Conservation (phyloP, 1,140 invertebrate genomes). For the Zaprionus lachaisei region DNA sequence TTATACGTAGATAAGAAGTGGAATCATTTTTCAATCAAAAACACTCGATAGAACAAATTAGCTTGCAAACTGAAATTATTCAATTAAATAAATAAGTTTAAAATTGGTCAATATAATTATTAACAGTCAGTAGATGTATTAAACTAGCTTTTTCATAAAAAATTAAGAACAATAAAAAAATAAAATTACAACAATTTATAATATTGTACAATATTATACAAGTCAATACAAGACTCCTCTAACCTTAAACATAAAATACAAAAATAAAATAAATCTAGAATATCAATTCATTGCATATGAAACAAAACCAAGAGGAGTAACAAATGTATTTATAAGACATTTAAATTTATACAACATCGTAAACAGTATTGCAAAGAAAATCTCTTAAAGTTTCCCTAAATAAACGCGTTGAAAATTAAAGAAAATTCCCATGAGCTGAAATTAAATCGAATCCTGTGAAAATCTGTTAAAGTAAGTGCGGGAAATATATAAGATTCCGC, state of each 20-base stretch:
- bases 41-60: neutral
- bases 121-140: neutral
- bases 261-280: too few species aligned
- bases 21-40: neutral
- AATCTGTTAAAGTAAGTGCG: constrained; percentile 15
- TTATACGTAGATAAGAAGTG: too few species aligned
- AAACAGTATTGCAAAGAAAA: neutral
- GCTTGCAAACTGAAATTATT: neutral
- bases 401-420: neutral
- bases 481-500: neutral
- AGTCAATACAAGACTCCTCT: too few species aligned
- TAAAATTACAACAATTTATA: neutral
- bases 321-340: too few species aligned
- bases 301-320: too few species aligned
- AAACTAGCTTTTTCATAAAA: neutral
- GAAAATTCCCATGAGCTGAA: neutral
- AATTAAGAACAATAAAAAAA: neutral
- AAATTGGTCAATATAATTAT: neutral
- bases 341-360: too few species aligned
- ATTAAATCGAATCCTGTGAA: neutral
- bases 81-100: neutral
- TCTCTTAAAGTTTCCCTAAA: neutral
- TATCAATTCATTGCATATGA: too few species aligned
- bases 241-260: too few species aligned
- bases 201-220: too few species aligned